Conservation (phyloP, 2,888 invertebrate genomes). For the Zhuqinia jingwanae region DNA sequence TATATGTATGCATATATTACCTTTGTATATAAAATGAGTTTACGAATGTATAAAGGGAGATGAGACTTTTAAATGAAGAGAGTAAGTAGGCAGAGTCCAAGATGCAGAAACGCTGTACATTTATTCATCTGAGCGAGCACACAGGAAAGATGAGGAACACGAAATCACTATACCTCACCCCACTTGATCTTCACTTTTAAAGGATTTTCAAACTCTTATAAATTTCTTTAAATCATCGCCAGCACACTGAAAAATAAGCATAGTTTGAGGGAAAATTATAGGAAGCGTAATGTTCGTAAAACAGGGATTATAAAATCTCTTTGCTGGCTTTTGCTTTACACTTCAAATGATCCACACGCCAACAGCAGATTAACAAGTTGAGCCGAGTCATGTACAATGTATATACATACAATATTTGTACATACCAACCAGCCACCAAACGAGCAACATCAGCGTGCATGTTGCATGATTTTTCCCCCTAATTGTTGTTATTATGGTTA, state of each 20-base stretch:
- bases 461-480: constrained; percentile 28
- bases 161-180: constrained; percentile 10
- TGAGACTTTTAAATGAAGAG: neutral
- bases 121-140: too few relatives aligned
- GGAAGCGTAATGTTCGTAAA: constrained; percentile 28
- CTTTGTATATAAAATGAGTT: neutral
- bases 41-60: neutral
- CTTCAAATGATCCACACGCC: constrained; percentile 44
- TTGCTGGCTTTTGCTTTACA: constrained; percentile 11
- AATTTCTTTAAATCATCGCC: too few relatives aligned
- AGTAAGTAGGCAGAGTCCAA: constrained; percentile 19
- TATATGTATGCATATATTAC: neutral
- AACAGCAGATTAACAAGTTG: constrained; percentile 47
- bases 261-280: neutral
- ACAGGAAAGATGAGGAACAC: constrained; percentile 2
- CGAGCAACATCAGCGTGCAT: constrained; percentile 1
- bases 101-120: constrained; percentile 6
- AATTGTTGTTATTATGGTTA: constrained; percentile 1
- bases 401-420: too few relatives aligned
- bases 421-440: constrained; percentile 30
- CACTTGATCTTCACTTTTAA: constrained; percentile 41
- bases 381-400: constrained; percentile 55
- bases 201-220: constrained; percentile 32
- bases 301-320: constrained; percentile 18
- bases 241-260: too few relatives aligned